Percentiles rank a stretch among this genome's conserved stretches.
phyloP scores from a whole-genome alignment of 2,113 vertebrate species.

The Myocastor coypus region DNA sequence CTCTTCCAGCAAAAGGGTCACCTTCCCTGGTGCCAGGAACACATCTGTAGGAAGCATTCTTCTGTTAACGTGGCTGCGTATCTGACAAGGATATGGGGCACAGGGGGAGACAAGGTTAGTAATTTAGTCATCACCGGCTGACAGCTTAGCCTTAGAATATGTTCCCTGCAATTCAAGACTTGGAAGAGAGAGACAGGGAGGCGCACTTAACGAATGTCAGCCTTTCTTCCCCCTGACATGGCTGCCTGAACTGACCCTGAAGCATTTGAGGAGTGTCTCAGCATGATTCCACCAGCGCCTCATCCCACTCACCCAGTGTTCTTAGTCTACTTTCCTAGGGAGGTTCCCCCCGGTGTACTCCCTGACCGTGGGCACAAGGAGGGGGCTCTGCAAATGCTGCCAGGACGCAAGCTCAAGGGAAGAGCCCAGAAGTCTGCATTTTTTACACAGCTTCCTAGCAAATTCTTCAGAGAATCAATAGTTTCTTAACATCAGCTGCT shows the following conservation, averaged over 20 bases:
- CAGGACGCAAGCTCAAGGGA: rapidly evolving
- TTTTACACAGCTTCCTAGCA: neutral
- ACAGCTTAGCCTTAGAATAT: slow-evolving; percentile 79
- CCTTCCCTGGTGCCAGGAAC: slow-evolving; percentile 46
- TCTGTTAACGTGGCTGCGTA: neutral
- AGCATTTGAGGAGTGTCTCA: rapidly evolving
- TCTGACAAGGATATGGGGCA: slow-evolving; percentile 73
- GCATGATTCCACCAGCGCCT: neutral
- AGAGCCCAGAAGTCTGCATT: neutral
- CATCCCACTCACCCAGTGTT: neutral
- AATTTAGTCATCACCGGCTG: slow-evolving; percentile 81
- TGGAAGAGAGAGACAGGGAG: neutral
- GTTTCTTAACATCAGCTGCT: neutral
- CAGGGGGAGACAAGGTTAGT: slow-evolving; percentile 69
- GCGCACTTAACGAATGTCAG: slow-evolving; percentile 72
- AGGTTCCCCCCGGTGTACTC: neutral
- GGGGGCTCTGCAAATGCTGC: neutral
- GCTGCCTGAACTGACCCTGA: slow-evolving; percentile 54
- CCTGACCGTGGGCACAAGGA: rapidly evolving
- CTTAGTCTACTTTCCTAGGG: rapidly evolving
- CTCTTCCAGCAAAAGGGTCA: slow-evolving; percentile 49
- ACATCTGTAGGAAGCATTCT: slow-evolving; percentile 23
- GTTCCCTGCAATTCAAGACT: slow-evolving; percentile 70
- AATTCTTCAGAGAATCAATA: neutral
- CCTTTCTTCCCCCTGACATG: neutral